phyloP scores from a whole-genome alignment of 2,888 invertebrate genomes.

The Heliconius charithonia region DNA sequence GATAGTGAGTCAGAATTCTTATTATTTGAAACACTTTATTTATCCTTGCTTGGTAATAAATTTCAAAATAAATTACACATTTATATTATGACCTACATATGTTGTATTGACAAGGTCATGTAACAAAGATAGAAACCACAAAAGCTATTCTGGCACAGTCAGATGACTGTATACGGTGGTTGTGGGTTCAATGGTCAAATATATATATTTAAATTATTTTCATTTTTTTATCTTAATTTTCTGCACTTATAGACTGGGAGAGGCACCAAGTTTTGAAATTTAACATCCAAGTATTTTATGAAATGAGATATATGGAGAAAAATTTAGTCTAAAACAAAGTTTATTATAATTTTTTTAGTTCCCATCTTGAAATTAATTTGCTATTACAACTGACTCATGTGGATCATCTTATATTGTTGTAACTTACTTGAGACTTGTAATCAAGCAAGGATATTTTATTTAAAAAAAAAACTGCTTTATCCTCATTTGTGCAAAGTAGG shows the following conservation, averaged over 20 bases:
- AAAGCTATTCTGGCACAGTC: background rate
- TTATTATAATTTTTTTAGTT: too few relatives aligned
- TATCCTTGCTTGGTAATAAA: background rate
- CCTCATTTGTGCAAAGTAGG: too few relatives aligned
- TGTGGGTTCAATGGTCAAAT: background rate
- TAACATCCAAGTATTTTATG: background rate
- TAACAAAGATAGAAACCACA: background rate
- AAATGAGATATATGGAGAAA: too few relatives aligned
- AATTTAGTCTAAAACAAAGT: too few relatives aligned
- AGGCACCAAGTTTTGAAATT: background rate
- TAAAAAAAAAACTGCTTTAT: too few relatives aligned
- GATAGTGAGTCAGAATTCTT: slow-evolving; percentile 89
- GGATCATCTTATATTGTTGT: background rate
- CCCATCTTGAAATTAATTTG: too few relatives aligned
- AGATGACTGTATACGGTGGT: background rate
- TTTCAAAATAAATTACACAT: background rate
- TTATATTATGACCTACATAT: slow-evolving; percentile 10
- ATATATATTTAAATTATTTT: background rate
- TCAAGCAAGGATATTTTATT: too few relatives aligned
- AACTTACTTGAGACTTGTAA: too few relatives aligned
- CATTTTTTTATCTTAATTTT: background rate
- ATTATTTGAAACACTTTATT: slow-evolving; percentile 3
- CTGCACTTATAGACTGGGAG: background rate
- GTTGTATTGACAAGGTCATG: background rate
- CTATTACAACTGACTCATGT: too few relatives aligned